Percentiles rank a stretch among this genome's conserved stretches.
These are phyloP conservation scores for Thecophora atra DNA, from an alignment of 2,888 invertebrate species.

Conservation along the genomic window DNA sequence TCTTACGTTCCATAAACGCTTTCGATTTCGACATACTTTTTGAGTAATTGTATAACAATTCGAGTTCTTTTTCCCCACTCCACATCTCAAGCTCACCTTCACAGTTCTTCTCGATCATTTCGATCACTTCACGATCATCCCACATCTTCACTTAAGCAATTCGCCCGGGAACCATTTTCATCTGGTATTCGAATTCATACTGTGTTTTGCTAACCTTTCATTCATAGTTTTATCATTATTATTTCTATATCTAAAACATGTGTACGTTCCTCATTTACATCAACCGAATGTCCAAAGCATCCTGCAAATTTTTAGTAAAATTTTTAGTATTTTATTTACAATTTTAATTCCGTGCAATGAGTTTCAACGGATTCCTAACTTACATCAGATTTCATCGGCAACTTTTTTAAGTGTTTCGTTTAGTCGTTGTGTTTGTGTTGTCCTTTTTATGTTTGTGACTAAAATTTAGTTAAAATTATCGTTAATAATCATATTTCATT, in stretches of 20 bases:
- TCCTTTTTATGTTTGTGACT: background rate
- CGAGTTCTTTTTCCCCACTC: background rate
- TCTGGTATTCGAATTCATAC: constrained; percentile 49
- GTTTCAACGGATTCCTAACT: background rate
- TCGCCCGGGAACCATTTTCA: background rate
- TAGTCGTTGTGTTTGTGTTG: background rate
- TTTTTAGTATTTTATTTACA: background rate
- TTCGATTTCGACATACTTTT: background rate
- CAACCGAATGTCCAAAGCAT: no score
- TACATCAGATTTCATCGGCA: background rate
- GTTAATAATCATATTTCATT: background rate
- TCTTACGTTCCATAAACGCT: background rate
- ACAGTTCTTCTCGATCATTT: background rate
- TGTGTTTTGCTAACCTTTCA: constrained; percentile 56
- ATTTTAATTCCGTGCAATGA: background rate
- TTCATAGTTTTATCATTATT: constrained; percentile 13
- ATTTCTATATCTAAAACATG: background rate
- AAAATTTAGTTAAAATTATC: background rate
- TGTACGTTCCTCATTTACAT: background rate
- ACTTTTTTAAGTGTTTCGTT: background rate
- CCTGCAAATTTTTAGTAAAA: background rate
- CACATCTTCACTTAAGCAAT: background rate
- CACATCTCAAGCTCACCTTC: background rate
- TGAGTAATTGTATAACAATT: no score
- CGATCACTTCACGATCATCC: constrained; percentile 24